Evolutionary conservation across 2,113 vertebrate genomes (phyloP), one percentile per base, ranked within the genome.

Genomic region (Pelobates fuscus): DNA sequence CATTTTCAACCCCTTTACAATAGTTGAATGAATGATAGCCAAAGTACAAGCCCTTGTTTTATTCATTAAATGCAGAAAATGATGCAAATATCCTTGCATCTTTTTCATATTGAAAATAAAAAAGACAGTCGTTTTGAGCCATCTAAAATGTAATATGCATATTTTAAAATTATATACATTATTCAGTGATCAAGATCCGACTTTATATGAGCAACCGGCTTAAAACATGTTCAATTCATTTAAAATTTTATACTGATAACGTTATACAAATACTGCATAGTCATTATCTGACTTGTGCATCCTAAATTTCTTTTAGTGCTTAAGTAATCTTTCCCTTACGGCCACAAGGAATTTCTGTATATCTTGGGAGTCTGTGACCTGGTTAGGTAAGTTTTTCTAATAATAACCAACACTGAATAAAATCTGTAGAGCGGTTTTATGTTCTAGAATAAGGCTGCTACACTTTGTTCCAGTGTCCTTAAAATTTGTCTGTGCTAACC

Each of bases 371-470:
- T 15, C 29, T 37, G n/a, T 67, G 72, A 67, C 72, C 72, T 67
- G 54, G 54, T 75, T 75, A 75, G 63, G 25, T 67, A 75, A 67
- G 72, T 58, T 29, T n/a, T 43, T 59, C 63, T 67, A 75, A 75
- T 74, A 74, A 65, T 67, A 75, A 46, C 24, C 72, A 29, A 23
- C 5, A 60, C 54, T 46, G 20, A 67, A 75, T 60, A 30, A 59
- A 46, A 25, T 49, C 54, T 23, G 24, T 30, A 24, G 54, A 67
- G 54, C 37, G 67, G 15, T 46, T 66, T 44, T 67, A 59, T 44
- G 63, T 29, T 25, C 21, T 46, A 49, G 30, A 23, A 18, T 37
- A 30, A 43, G n/a, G 21, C 26, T 67, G 55, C 26, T 67, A 41
- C 41, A 75, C 59, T 74, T 73, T 73, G 46, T 55, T 24, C 27